Conservation (phyloP, 2,888 invertebrate species). For the Cheilosia urbana region DNA sequence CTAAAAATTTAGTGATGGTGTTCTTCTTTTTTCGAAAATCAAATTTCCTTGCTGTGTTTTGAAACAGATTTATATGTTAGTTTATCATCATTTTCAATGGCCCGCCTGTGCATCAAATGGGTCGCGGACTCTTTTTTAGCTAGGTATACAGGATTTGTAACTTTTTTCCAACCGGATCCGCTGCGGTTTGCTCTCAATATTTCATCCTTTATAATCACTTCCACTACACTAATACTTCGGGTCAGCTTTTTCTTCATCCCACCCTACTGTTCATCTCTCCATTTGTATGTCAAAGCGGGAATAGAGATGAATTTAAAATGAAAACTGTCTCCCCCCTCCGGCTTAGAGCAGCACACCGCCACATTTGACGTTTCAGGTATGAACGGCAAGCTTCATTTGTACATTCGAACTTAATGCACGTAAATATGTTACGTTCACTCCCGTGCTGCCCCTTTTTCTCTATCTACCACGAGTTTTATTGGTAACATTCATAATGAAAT, state of each 20-base stretch:
- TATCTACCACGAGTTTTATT: conserved; percentile 20
- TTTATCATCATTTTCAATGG: too few relatives aligned
- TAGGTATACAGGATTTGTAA: too few relatives aligned
- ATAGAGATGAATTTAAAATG: conserved; percentile 53
- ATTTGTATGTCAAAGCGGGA: conserved; percentile 34
- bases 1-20: too few relatives aligned
- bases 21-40: too few relatives aligned
- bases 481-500: conserved; percentile 55
- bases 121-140: too few relatives aligned
- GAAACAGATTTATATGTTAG: too few relatives aligned
- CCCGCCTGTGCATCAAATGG: too few relatives aligned
- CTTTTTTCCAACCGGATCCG: too few relatives aligned
- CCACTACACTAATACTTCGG: background rate
- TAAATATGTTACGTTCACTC: conserved; percentile 46
- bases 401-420: conserved; percentile 49
- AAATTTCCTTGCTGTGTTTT: too few relatives aligned
- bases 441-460: background rate
- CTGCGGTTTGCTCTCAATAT: background rate
- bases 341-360: conserved; percentile 5
- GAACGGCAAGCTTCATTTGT: background rate
- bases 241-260: conserved; percentile 3
- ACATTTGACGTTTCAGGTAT: background rate
- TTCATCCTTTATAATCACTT: background rate
- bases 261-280: conserved; percentile 7
- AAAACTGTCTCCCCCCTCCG: conserved; percentile 35